These are phyloP conservation scores for Melanotaenia boesemani DNA, from an alignment of 2,797 vertebrate species.

Conservation along the genomic window DNA sequence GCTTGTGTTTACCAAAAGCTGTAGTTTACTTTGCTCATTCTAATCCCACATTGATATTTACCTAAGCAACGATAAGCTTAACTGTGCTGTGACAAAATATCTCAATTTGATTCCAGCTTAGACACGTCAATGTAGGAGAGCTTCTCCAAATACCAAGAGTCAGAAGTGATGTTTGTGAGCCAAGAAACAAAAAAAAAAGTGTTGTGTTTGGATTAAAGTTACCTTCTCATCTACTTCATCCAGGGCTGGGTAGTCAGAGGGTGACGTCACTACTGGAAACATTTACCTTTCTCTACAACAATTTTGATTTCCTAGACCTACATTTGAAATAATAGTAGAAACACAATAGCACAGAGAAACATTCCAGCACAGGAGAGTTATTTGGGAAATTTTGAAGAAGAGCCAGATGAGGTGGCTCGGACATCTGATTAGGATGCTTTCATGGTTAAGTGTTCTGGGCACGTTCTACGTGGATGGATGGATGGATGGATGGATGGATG, in stretches of 20 bases:
- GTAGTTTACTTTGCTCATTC: background rate
- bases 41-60: background rate
- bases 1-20: background rate
- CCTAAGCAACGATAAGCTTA: too few species aligned
- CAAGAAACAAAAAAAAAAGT: background rate
- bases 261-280: conserved; percentile 47
- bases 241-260: conserved; percentile 1
- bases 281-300: conserved; percentile 31
- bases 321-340: conserved; percentile 17
- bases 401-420: too few species aligned
- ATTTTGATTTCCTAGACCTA: conserved; percentile 26
- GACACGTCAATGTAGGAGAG: background rate
- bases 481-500: too few species aligned
- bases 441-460: too few species aligned
- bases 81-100: background rate
- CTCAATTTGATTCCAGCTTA: background rate
- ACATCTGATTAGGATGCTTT: too few species aligned
- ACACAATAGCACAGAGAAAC: background rate
- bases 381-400: background rate
- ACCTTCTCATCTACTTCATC: conserved; percentile 9
- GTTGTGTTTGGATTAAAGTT: conserved; percentile 41
- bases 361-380: conserved; percentile 1
- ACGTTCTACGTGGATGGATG: too few species aligned
- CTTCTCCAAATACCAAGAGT: background rate
- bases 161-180: background rate